Conservation (phyloP, 2,888 invertebrate genomes). For the Byasa hedistus region DNA sequence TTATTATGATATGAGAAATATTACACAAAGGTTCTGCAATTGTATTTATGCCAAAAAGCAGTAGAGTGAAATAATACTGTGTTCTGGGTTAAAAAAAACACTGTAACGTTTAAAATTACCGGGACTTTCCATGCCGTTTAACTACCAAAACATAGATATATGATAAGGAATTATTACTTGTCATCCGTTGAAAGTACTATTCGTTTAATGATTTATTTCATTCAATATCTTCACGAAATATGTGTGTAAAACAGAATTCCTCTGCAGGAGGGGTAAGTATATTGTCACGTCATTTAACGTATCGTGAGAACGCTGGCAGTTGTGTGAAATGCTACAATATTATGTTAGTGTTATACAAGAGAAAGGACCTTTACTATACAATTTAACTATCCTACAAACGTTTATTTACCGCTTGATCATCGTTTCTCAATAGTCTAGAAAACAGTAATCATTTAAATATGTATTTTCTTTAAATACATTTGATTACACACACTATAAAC, state of each 20-base stretch:
- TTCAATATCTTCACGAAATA: not conserved
- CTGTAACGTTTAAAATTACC: not conserved
- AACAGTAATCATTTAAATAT: not conserved
- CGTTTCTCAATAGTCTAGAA: too few relatives aligned
- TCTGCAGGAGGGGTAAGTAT: not conserved
- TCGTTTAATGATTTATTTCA: not conserved
- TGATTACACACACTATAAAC: too few relatives aligned
- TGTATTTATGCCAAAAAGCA: not conserved
- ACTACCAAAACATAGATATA: too few relatives aligned
- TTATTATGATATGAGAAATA: too few relatives aligned
- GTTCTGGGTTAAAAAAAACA: too few relatives aligned
- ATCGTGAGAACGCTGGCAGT: not conserved
- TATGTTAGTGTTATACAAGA: conserved; percentile 7
- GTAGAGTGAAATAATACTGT: not conserved
- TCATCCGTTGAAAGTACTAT: not conserved
- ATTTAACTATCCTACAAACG: not conserved
- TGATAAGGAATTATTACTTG: too few relatives aligned
- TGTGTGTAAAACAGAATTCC: not conserved
- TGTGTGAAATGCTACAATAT: conserved; percentile 6
- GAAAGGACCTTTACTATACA: not conserved
- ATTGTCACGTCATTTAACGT: conserved; percentile 2
- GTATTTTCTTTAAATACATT: too few relatives aligned
- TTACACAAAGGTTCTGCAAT: too few relatives aligned
- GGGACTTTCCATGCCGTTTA: not conserved
- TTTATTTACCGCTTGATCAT: not conserved